Base-by-base conservation (phyloP, 2,113 vertebrate genomes). In the Tachycineta bicolor region DNA sequence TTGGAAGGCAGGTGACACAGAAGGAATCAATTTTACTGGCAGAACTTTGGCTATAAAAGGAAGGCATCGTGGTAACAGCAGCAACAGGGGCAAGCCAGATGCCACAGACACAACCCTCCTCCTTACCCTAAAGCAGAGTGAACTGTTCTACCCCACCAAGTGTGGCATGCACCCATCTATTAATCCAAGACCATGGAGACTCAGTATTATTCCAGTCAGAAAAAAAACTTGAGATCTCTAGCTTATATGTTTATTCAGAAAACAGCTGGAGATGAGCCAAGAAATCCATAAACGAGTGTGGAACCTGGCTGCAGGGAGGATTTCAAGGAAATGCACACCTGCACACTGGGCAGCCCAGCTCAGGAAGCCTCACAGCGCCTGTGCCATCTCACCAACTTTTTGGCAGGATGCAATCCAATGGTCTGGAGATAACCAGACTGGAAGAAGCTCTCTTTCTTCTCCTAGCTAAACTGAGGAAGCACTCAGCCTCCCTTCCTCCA, bases 171-270 rank as follows among this genome's bases (percentile, higher is more conserved):
- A 56, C 31, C 52, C 12, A 60, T 4, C 34, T 23, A 26, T 29
- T 62, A 39, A 29, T 2, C 3, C 3, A 34, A 34, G 11, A 60
- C 0, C 1, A 59, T 13, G 3, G 59, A 69, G 12, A 58, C 5
- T 53, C 41, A 59, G 4, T 26, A 63, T 47, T 31, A 69, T 4
- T 13, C 28, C 55, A 58, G 37, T 17, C 50, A 83, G 28, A 76
- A 79, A 37, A 37, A n/a, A 90, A 88, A 10, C 8, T 2, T 49
- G 58, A 60, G 44, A 76, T 47, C 31, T 39, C 29, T 26, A 79
- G 14, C 10, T 68, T 31, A 43, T 5, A 59, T 19, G 11, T 14
- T 63, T 26, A 65, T 49, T 8, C 44, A 83, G 58, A 46, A 88
- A n/a, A 69, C 37, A 69, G 64, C 50, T 70, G 53, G 13, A 73